phyloP scores from a whole-genome alignment of 2,113 vertebrate genomes.

The Chelonoidis abingdonii region DNA sequence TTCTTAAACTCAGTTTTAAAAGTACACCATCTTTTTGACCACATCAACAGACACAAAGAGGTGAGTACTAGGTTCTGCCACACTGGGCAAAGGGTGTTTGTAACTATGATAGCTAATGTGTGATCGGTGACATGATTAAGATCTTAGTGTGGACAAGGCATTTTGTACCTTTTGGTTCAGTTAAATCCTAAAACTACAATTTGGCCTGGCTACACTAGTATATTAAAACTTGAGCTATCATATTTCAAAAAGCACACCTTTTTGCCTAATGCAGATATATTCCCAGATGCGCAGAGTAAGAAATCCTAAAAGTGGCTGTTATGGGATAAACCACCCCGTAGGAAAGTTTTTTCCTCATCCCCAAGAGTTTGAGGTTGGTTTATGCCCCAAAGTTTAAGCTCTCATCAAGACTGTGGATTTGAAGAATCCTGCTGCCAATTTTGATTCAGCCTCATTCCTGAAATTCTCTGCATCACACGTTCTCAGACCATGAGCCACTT shows the following conservation, averaged over 20 bases:
- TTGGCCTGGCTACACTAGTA: background rate
- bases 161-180: background rate
- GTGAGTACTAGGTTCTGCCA: too few species aligned
- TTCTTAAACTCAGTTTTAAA: background rate
- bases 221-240: too few species aligned
- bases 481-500: too few species aligned
- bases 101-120: background rate
- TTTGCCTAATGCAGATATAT: rapidly evolving
- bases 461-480: too few species aligned
- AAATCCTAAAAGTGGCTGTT: background rate
- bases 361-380: background rate
- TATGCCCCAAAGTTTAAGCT: background rate
- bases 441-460: too few species aligned
- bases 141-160: background rate
- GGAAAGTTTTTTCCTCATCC: background rate
- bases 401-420: too few species aligned
- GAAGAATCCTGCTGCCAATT: too few species aligned
- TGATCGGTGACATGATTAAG: background rate
- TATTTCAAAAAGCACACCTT: background rate
- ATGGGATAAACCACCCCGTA: background rate
- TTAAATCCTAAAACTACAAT: background rate
- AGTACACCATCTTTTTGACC: too few species aligned
- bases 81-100: background rate
- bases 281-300: background rate
- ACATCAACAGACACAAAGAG: too few species aligned